A percentile compares a stretch with the other conserved stretches of the same genome.
Conservation (phyloP, 2,888 invertebrate genomes). For the Hydraecia micacea region DNA sequence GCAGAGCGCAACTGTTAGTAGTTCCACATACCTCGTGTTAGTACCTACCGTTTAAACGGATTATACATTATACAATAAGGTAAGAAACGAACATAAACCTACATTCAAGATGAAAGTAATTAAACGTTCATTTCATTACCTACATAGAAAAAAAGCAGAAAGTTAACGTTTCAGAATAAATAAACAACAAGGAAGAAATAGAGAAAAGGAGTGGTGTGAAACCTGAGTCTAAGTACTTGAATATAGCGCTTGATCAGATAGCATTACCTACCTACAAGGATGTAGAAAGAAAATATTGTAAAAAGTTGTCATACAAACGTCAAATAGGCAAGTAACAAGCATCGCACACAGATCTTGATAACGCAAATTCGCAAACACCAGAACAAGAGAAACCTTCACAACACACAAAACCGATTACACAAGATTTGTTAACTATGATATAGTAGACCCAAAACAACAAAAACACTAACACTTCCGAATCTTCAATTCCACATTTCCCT, state of each 20-base stretch:
- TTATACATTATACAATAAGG: slow-evolving; percentile 57
- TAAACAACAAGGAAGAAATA: neutral
- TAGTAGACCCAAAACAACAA: neutral
- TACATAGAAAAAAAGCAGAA: neutral
- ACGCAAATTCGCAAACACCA: neutral
- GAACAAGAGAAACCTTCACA: neutral
- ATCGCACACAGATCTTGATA: neutral
- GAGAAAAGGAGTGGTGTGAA: neutral
- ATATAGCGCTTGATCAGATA: neutral
- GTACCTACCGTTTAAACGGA: slow-evolving; percentile 53
- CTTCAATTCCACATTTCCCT: slow-evolving; percentile 34
- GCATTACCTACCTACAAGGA: neutral
- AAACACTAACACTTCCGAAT: slow-evolving; percentile 47
- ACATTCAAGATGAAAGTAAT: slow-evolving; percentile 28
- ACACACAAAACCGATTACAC: neutral
- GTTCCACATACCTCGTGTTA: slow-evolving; percentile 48
- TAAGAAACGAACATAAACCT: slow-evolving; percentile 37
- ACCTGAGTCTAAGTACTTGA: neutral
- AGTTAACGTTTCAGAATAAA: neutral
- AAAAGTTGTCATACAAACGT: neutral
- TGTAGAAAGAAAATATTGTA: neutral
- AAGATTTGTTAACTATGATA: neutral
- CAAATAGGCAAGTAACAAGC: neutral
- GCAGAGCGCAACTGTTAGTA: slow-evolving; percentile 43
- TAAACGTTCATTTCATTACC: slow-evolving; percentile 5